These are phyloP conservation scores for Epistrophe grossulariae DNA, from an alignment of 2,888 invertebrate species.

Conservation along the genomic window DNA sequence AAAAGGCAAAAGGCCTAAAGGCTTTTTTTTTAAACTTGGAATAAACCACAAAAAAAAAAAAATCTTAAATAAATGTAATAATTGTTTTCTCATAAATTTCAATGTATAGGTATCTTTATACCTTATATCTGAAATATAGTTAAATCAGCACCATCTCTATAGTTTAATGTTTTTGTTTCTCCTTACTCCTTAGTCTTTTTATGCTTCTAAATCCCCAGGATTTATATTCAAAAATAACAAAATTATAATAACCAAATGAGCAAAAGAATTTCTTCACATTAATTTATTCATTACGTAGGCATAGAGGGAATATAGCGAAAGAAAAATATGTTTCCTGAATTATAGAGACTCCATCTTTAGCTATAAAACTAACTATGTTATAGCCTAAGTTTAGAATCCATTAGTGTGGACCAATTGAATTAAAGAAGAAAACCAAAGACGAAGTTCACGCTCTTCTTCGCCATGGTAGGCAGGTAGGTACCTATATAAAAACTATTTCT, in stretches of 20 bases:
- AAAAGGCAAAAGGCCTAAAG: no score
- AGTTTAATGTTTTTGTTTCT: no score
- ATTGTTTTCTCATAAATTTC: no score
- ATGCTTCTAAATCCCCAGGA: neutral
- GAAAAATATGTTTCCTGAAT: slow-evolving; percentile 21
- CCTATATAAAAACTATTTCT: slow-evolving; percentile 22
- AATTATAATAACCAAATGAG: slow-evolving; percentile 41
- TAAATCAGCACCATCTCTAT: no score
- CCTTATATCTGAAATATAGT: no score
- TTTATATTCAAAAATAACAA: slow-evolving; percentile 9
- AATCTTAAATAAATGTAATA: no score
- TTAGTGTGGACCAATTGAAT: slow-evolving; percentile 68
- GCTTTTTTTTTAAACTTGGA: no score
- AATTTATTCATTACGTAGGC: neutral
- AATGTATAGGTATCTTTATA: no score
- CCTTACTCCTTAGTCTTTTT: no score
- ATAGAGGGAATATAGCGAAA: slow-evolving; percentile 6
- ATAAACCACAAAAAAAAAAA: no score
- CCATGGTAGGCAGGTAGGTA: no score
- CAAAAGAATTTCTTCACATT: slow-evolving; percentile 31
- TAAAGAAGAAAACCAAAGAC: slow-evolving; percentile 48
- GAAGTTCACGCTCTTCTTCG: neutral
- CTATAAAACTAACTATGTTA: slow-evolving; percentile 18
- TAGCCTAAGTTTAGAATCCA: slow-evolving; percentile 60
- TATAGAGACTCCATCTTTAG: neutral